Evolutionary conservation across 2,113 vertebrate species (phyloP).

Genomic region (Phrynosoma platyrhinos): DNA sequence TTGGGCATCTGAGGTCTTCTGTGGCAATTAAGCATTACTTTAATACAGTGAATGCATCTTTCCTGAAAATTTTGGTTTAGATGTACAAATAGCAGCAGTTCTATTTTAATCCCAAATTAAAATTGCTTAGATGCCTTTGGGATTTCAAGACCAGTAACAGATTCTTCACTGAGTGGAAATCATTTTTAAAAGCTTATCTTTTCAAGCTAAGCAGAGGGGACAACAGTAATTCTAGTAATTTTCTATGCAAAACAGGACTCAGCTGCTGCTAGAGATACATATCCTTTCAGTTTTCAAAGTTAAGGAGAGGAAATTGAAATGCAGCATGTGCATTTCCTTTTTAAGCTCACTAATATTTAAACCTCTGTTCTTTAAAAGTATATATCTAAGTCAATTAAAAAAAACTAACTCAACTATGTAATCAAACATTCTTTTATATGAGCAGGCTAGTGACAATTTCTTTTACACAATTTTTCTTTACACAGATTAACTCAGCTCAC

Average conservation of each 20-base stretch:
- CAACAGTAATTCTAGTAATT: background rate
- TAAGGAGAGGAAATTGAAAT: background rate
- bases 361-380: constrained; percentile 75
- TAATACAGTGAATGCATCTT: background rate
- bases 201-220: background rate
- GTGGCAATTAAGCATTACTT: constrained; percentile 14
- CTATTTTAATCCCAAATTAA: background rate
- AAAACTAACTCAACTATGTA: constrained; percentile 41
- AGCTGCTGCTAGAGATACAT: background rate
- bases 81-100: background rate
- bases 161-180: background rate
- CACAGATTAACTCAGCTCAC: constrained; percentile 55
- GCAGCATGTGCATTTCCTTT: constrained; percentile 77
- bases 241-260: background rate
- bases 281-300: constrained; percentile 42
- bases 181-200: background rate
- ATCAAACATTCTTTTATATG: constrained; percentile 57
- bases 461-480: constrained; percentile 24
- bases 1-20: background rate
- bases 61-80: background rate
- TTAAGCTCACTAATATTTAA: constrained; percentile 62
- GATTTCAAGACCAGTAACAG: background rate
- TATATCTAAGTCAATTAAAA: constrained; percentile 41
- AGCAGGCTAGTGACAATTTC: constrained; percentile 47
- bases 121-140: background rate